These are phyloP conservation scores for Chelon labrosus DNA, from an alignment of 2,797 vertebrate genomes.

Conservation along the genomic window DNA sequence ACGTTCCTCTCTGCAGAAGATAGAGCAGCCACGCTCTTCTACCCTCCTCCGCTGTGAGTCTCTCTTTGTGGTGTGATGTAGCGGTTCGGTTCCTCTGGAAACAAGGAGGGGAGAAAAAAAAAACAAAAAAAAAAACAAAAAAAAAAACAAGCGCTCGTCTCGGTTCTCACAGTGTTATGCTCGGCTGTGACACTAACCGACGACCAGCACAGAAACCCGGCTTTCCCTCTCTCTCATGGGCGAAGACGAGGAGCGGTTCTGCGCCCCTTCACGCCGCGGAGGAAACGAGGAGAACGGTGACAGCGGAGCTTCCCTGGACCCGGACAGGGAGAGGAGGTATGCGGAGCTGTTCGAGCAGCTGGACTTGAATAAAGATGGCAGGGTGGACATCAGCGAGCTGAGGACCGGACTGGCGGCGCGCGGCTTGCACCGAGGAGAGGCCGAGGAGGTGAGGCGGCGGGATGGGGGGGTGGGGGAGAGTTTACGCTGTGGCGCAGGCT, in stretches of 20 bases:
- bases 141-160: too few relatives aligned
- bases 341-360: constrained; percentile 87
- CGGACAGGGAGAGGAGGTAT: constrained; percentile 81
- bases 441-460: constrained; percentile 83
- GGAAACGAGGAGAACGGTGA: constrained; percentile 44
- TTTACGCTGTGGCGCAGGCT: background rate
- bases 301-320: constrained; percentile 38
- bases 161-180: constrained; percentile 14
- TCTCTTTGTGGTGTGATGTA: background rate
- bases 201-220: background rate
- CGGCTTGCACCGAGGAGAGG: constrained; percentile 76
- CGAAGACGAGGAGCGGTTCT: constrained; percentile 53
- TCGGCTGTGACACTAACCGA: constrained; percentile 1
- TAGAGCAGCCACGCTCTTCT: too few relatives aligned
- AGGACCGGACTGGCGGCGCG: constrained; percentile 83
- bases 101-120: background rate
- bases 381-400: constrained; percentile 87
- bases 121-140: too few relatives aligned
- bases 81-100: background rate
- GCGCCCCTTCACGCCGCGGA: constrained; percentile 55
- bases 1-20: background rate
- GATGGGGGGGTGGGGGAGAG: background rate
- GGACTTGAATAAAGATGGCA: constrained; percentile 89
- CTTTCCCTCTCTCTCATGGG: constrained; percentile 69
- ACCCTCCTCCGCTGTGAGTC: background rate